Conservation (phyloP, 2,113 vertebrate genomes). For the Ancistrus triradiatus region DNA sequence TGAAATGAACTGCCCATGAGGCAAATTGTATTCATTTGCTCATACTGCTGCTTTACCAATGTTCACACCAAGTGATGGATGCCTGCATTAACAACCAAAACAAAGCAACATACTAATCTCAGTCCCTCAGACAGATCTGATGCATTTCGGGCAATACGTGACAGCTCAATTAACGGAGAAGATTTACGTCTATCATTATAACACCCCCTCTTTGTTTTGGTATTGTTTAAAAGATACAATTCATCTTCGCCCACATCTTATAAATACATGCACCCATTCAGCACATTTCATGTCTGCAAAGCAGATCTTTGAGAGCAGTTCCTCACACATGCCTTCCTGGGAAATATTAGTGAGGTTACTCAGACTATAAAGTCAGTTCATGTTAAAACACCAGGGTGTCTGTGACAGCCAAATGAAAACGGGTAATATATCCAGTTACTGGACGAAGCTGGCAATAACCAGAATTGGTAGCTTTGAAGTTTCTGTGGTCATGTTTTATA, state of each 20-base stretch:
- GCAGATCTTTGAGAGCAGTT: too few species aligned
- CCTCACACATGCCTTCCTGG: background rate
- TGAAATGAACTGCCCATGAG: background rate
- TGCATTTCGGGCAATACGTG: background rate
- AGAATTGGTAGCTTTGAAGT: background rate
- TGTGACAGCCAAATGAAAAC: slow-evolving; percentile 5
- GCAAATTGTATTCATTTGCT: background rate
- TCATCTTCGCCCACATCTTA: too few species aligned
- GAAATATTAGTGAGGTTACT: background rate
- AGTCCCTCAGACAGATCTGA: background rate
- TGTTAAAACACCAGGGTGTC: slow-evolving; percentile 5
- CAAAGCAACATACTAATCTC: background rate
- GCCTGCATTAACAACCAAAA: background rate
- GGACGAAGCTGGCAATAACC: background rate
- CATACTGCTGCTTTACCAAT: background rate
- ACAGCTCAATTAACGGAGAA: background rate
- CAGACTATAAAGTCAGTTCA: background rate
- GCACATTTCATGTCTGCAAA: slow-evolving; percentile 1
- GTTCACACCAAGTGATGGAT: background rate
- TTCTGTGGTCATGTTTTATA: background rate
- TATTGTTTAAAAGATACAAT: too few species aligned
- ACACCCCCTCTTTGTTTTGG: too few species aligned
- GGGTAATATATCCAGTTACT: slow-evolving; percentile 6
- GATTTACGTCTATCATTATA: background rate
- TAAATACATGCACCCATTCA: background rate